phyloP scores from a whole-genome alignment of 2,888 invertebrate genomes.

The Drosophila buzzatii region DNA sequence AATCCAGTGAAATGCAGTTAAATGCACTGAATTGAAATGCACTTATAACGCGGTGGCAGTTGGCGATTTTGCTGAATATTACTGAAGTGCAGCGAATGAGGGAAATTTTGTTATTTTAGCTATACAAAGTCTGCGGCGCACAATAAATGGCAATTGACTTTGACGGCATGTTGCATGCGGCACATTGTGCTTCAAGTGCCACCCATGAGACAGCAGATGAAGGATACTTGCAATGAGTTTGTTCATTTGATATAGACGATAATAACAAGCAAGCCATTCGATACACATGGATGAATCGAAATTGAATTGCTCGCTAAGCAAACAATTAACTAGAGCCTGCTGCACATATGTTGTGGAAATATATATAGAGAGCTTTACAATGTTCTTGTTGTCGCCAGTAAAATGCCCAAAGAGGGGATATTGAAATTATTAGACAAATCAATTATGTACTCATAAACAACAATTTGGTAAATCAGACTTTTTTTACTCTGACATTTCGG shows the following conservation, averaged over 20 bases:
- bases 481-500: not conserved
- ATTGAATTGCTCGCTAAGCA: constrained; percentile 44
- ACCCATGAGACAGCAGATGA: constrained; percentile 11
- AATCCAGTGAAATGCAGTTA: constrained; percentile 56
- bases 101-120: constrained; percentile 75
- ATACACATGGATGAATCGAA: constrained; percentile 5
- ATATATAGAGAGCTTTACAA: constrained; percentile 37
- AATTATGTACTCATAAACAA: not conserved
- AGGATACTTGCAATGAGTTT: constrained; percentile 22
- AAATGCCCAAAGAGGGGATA: not conserved
- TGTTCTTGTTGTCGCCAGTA: not conserved
- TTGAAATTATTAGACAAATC: not conserved
- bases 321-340: constrained; percentile 33
- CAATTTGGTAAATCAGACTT: not conserved
- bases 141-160: constrained; percentile 71
- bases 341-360: constrained; percentile 60
- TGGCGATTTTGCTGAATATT: constrained; percentile 51
- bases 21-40: constrained; percentile 67
- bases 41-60: constrained; percentile 50
- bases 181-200: constrained; percentile 24
- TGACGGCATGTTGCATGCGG: constrained; percentile 32
- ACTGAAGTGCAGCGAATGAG: constrained; percentile 54
- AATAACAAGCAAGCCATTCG: constrained; percentile 15
- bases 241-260: constrained; percentile 45
- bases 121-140: constrained; percentile 80